A percentile compares a stretch with the other conserved stretches of the same genome.
Conservation (phyloP, 2,888 invertebrate genomes). For the Caenorhabditis virilis region DNA sequence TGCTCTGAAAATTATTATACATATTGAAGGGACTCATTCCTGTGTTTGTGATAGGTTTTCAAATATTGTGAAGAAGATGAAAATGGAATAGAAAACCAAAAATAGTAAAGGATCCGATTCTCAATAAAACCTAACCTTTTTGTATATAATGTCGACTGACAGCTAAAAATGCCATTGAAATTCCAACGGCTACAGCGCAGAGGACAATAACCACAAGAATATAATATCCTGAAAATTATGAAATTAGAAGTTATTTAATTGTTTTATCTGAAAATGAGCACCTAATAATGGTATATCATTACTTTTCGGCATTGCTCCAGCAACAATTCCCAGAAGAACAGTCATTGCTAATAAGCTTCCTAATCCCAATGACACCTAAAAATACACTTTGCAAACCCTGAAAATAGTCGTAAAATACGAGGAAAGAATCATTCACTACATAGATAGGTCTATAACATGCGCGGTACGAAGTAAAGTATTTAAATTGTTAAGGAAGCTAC, state of each 20-base stretch:
- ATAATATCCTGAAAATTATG: constrained; percentile 50
- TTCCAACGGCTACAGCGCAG: constrained; percentile 60
- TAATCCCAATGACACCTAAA: constrained; percentile 60
- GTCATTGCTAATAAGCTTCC: constrained; percentile 61
- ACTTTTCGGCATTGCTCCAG: constrained; percentile 64
- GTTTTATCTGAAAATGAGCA: constrained; percentile 1
- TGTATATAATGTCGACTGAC: constrained; percentile 57
- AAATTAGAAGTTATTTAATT: too few species aligned
- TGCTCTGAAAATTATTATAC: constrained; percentile 24
- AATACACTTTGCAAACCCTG: background rate
- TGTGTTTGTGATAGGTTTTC: background rate
- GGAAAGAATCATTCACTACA: too few species aligned
- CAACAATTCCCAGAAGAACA: constrained; percentile 62
- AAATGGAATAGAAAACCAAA: too few species aligned
- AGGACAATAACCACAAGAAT: constrained; percentile 61
- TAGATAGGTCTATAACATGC: too few species aligned
- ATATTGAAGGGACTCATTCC: background rate
- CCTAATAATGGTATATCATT: constrained; percentile 62
- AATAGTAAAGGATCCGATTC: background rate
- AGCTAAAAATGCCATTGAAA: constrained; percentile 61
- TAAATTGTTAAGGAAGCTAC: too few species aligned
- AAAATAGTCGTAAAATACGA: background rate
- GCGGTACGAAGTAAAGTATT: too few species aligned
- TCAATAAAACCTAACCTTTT: constrained; percentile 31
- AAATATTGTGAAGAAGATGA: too few species aligned